Conservation (phyloP, 2,888 invertebrate species). For the Ornithoptera alexandrae region DNA sequence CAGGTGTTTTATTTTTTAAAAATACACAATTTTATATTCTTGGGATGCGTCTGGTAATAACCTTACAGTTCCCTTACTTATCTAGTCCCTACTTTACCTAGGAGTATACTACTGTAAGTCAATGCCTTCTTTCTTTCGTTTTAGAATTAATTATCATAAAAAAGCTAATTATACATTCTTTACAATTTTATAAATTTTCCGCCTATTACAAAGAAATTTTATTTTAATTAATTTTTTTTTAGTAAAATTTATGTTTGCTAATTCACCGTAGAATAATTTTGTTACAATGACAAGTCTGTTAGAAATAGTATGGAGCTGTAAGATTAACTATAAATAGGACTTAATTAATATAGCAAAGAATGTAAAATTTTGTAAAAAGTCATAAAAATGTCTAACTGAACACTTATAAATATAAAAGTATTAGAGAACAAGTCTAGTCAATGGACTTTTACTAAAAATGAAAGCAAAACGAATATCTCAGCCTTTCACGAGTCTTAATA, state of each 20-base stretch:
- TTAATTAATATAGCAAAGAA: background rate
- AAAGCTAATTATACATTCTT: background rate
- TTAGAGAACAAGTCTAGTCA: slow-evolving; percentile 11
- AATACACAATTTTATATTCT: too few relatives aligned
- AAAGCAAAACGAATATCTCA: slow-evolving; percentile 27
- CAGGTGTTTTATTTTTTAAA: too few relatives aligned
- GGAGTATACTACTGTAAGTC: background rate
- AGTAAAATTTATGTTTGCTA: too few relatives aligned
- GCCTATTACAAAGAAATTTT: background rate
- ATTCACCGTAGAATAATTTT: background rate
- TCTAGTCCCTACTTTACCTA: too few relatives aligned
- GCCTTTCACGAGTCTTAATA: slow-evolving; percentile 28
- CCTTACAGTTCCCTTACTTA: too few relatives aligned
- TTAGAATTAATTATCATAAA: background rate
- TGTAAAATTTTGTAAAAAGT: too few relatives aligned
- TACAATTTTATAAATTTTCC: background rate
- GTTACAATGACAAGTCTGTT: background rate
- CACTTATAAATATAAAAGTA: background rate
- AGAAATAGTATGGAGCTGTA: background rate
- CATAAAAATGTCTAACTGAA: too few relatives aligned
- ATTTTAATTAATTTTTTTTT: too few relatives aligned
- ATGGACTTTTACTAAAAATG: slow-evolving; percentile 12
- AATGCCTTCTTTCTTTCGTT: background rate
- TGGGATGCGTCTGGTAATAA: too few relatives aligned
- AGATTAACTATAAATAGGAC: background rate